Conservation (phyloP, 2,888 invertebrate species). For the Campaea margaritaria region DNA sequence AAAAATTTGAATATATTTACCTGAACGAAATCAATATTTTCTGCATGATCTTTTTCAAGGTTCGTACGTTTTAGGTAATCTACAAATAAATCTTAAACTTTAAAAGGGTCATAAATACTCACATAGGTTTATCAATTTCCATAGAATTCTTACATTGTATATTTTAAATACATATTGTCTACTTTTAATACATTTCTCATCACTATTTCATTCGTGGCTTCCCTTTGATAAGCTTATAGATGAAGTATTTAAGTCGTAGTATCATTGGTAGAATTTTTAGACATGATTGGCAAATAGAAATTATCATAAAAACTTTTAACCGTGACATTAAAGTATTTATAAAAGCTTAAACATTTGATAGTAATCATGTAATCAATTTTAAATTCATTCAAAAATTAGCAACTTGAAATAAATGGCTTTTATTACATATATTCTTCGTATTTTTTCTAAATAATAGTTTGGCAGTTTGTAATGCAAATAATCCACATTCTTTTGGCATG, state of each 20-base stretch:
- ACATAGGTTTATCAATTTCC: conserved; percentile 39
- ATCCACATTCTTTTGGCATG: neutral
- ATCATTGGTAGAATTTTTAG: too few species aligned
- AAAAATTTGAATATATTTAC: too few species aligned
- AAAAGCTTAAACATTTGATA: too few species aligned
- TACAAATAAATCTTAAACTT: neutral
- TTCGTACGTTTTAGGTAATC: neutral
- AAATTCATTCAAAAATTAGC: too few species aligned
- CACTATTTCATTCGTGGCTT: conserved; percentile 18
- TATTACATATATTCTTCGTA: too few species aligned
- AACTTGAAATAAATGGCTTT: too few species aligned
- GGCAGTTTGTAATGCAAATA: conserved; percentile 6
- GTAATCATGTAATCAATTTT: too few species aligned
- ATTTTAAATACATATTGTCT: conserved; percentile 70
- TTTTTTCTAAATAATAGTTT: neutral
- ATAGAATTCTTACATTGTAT: conserved; percentile 61
- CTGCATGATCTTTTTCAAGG: conserved; percentile 5
- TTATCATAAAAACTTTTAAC: too few species aligned
- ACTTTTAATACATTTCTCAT: conserved; percentile 58
- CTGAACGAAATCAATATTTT: too few species aligned
- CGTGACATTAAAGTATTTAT: too few species aligned
- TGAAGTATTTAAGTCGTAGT: too few species aligned
- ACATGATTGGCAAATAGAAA: too few species aligned
- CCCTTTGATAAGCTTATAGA: neutral
- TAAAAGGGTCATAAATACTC: conserved; percentile 6